These are phyloP conservation scores for Pseudochromis fuscus DNA, from an alignment of 2,797 vertebrate species.

Conservation along the genomic window DNA sequence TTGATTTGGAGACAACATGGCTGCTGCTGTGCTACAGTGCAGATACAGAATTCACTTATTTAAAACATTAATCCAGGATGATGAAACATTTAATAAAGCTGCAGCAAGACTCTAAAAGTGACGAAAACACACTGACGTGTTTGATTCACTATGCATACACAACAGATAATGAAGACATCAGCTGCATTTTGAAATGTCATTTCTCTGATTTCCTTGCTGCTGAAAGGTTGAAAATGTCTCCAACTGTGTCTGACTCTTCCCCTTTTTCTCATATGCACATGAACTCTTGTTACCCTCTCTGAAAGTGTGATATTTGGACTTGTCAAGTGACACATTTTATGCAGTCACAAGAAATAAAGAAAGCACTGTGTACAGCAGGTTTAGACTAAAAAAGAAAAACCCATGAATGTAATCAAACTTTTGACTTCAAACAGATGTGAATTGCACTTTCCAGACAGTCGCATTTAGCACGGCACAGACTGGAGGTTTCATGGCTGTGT, in stretches of 20 bases:
- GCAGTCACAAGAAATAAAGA: slow-evolving; percentile 16
- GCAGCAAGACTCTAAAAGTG: slow-evolving; percentile 50
- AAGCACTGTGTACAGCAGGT: background rate
- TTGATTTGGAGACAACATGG: slow-evolving; percentile 32
- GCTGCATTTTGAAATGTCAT: slow-evolving; percentile 25
- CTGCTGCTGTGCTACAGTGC: slow-evolving; percentile 1
- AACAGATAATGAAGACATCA: slow-evolving; percentile 43
- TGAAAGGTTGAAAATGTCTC: slow-evolving; percentile 38
- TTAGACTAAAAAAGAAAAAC: background rate
- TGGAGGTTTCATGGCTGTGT: slow-evolving; percentile 1
- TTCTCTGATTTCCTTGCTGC: slow-evolving; percentile 6
- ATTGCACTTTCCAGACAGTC: slow-evolving; percentile 11
- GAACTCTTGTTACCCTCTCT: slow-evolving; percentile 35
- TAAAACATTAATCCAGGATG: slow-evolving; percentile 50
- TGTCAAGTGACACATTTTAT: slow-evolving; percentile 14
- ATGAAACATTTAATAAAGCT: slow-evolving; percentile 67
- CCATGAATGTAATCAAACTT: slow-evolving; percentile 30
- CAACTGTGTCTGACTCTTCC: slow-evolving; percentile 6
- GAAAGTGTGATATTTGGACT: slow-evolving; percentile 14
- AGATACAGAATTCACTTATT: slow-evolving; percentile 39
- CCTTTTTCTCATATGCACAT: slow-evolving; percentile 13
- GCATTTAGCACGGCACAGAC: background rate
- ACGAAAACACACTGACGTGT: slow-evolving; percentile 39
- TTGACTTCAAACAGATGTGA: slow-evolving; percentile 13
- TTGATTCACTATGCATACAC: slow-evolving; percentile 33